phyloP scores from a whole-genome alignment of 2,797 vertebrate genomes.

The Eulemur rubriventer region DNA sequence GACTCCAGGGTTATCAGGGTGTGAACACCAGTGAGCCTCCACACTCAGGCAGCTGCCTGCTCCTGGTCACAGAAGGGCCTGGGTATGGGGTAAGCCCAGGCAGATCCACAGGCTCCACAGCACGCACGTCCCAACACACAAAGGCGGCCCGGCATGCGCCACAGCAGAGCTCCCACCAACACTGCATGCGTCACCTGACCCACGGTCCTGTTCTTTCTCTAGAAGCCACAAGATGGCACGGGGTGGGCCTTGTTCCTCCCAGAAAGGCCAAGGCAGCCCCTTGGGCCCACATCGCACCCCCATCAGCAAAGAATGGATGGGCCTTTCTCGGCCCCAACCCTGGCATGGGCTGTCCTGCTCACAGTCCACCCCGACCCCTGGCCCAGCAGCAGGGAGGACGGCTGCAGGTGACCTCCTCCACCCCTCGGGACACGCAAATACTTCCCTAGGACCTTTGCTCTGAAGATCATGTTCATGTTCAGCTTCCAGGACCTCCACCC shows the following conservation, averaged over 20 bases:
- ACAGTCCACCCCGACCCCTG: background rate
- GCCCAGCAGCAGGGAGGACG: background rate
- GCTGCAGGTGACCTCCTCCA: background rate
- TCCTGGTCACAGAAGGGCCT: background rate
- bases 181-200: background rate
- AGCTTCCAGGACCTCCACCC: too few relatives aligned
- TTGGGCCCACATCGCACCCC: background rate
- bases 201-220: background rate
- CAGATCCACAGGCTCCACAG: background rate
- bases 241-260: background rate
- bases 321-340: too few relatives aligned
- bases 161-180: background rate
- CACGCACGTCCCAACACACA: accelerated
- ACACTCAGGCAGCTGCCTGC: background rate
- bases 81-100: accelerated
- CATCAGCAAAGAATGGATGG: background rate
- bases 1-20: background rate
- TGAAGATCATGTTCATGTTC: background rate
- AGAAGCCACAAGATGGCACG: accelerated
- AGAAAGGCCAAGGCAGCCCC: background rate
- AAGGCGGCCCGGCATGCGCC: accelerated
- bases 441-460: background rate
- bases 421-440: background rate
- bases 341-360: background rate
- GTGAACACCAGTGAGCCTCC: background rate